Evolutionary conservation across 2,113 vertebrate genomes (phyloP), one percentile per base, ranked within the genome.

Genomic region (Pedionomus torquatus): DNA sequence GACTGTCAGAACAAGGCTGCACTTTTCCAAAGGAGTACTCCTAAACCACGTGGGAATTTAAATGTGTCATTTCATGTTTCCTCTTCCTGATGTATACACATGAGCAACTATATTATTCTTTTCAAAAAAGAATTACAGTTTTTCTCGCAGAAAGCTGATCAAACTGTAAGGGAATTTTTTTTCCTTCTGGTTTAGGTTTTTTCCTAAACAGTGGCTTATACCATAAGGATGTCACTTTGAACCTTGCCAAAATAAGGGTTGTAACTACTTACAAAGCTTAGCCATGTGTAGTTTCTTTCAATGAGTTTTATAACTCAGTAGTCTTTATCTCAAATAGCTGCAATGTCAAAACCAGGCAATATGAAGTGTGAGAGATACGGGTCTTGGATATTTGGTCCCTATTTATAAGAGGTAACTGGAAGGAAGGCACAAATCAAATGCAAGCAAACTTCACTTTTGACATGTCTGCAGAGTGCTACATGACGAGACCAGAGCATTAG

Each of bases 371-470:
- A 96, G 61, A 81, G 72, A 92, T 89, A 85, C 90, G 13, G 23
- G 30, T 79, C 30, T 83, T 49, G 4, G 64, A 65, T 90, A 68
- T 87, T 95, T 96, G 75, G 75, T 83, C 52, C 11, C 7, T 48
- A 51, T 95, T 96, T 84, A 61, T 87, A 92, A 79, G 54, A 95
- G 63, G 70, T 23, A 87, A 92, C 25, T 93, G 80, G 49, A 88
- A 95, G 58, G 63, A 83, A 95, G 63, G 79, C 74, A 95, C 70
- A 88, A 85, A 95, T 86, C 87, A 70, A 88, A 84, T 52, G 46
- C 37, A 33, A 94, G 63, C 28, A 92, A 92, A 87, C 39, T 83
- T 93, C 33, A 90, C 26, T 95, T 46, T 91, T 87, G 74, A 80
- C 93, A 72, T 88, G 43, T 93, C 81, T 95, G 69, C 31, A 83